Percentiles rank a stretch among this genome's conserved stretches.
phyloP scores from a whole-genome alignment of 2,888 invertebrate genomes.

The Polymixis lichenea region DNA sequence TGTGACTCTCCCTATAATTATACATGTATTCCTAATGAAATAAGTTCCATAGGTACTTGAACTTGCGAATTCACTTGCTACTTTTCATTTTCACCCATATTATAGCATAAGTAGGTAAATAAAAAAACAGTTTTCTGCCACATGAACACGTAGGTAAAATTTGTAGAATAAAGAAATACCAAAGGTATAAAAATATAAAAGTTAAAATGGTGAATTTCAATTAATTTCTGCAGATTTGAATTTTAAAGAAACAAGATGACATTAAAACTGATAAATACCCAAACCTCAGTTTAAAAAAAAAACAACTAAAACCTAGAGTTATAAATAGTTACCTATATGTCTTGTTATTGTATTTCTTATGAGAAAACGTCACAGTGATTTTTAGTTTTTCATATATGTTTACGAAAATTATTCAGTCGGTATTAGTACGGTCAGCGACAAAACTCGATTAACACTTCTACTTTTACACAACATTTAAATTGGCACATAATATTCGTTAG shows the following conservation, averaged over 20 bases:
- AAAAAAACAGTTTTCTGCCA: too few species aligned
- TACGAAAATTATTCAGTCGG: too few species aligned
- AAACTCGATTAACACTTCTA: not conserved
- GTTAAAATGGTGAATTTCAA: too few species aligned
- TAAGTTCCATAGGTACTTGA: not conserved
- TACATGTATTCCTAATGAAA: not conserved
- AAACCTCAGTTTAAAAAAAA: not conserved
- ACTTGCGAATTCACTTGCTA: too few species aligned
- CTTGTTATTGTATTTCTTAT: constrained; percentile 24
- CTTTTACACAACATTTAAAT: not conserved
- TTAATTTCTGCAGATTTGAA: too few species aligned
- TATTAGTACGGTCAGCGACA: not conserved
- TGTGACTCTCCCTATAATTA: not conserved
- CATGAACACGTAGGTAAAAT: too few species aligned
- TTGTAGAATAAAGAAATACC: too few species aligned
- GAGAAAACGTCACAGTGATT: not conserved
- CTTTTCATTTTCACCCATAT: too few species aligned
- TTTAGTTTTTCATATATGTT: constrained; percentile 9
- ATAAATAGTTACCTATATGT: constrained; percentile 13
- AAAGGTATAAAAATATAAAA: too few species aligned
- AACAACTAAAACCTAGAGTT: not conserved
- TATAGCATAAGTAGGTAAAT: too few species aligned
- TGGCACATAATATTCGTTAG: not conserved
- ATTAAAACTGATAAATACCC: constrained; percentile 22
- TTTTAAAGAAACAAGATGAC: not conserved